Evolutionary conservation across 2,888 invertebrate genomes (phyloP).

Genomic region (Cylloceria caligata): DNA sequence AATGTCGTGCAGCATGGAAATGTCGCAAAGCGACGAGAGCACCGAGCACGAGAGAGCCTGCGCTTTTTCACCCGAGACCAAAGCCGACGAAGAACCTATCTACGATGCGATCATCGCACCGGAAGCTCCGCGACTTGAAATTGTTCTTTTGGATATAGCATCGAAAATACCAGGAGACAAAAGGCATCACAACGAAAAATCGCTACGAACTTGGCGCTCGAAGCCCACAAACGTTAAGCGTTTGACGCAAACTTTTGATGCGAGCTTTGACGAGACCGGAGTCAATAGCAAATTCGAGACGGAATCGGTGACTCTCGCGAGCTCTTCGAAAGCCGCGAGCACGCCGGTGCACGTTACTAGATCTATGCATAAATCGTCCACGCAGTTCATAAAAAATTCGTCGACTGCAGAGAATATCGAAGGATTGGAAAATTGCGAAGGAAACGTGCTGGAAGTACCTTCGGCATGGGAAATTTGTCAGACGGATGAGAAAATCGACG

Average conservation of each 20-base stretch:
- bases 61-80: slow-evolving; percentile 58
- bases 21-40: slow-evolving; percentile 63
- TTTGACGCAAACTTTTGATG: slow-evolving; percentile 62
- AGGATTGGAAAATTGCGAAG: slow-evolving; percentile 51
- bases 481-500: not conserved
- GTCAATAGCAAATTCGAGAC: slow-evolving; percentile 57
- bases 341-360: slow-evolving; percentile 59
- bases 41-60: slow-evolving; percentile 63
- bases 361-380: slow-evolving; percentile 67
- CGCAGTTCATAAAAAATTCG: slow-evolving; percentile 63
- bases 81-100: slow-evolving; percentile 16
- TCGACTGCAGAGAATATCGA: slow-evolving; percentile 66
- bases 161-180: slow-evolving; percentile 9
- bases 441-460: slow-evolving; percentile 42
- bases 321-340: not conserved
- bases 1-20: slow-evolving; percentile 59
- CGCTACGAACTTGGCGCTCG: slow-evolving; percentile 22
- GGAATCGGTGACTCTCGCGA: slow-evolving; percentile 40
- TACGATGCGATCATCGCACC: slow-evolving; percentile 14
- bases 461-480: not conserved
- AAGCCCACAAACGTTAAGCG: slow-evolving; percentile 49
- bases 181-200: not conserved
- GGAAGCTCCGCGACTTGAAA: slow-evolving; percentile 24
- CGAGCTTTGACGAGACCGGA: slow-evolving; percentile 59
- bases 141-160: slow-evolving; percentile 36